Base-by-base conservation (phyloP, 2,113 vertebrate genomes). In the Mormyrus iriodes region DNA sequence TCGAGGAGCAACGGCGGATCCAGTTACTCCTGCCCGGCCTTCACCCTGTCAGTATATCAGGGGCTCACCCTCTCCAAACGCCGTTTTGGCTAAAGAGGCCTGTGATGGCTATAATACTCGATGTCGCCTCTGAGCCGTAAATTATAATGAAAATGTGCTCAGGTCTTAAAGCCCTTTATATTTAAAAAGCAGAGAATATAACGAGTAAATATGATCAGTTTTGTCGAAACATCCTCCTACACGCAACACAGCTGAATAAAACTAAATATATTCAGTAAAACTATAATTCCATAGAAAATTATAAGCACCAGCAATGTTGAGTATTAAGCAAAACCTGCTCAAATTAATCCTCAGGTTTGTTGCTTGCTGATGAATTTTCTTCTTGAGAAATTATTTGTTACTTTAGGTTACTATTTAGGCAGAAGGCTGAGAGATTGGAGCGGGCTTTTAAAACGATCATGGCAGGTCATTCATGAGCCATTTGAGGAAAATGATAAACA, bases 401-500 rank as follows among this genome's bases (percentile, higher is more conserved):
- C 3, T 53, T 53, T n/a, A 21, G 7, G 15, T 82, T 19, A 82
- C 19, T 82, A 46, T 83, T 10, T 10, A 48, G 21, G 21, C 1
- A 27, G 31, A 27, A 13, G 15, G 1, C 12, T 6, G 10, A 46
- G 15, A 87, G 17, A n/a, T 3, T 24, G 24, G 51, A 69, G 44
- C 58, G 2, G 8, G 5, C 35, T 46, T 46, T 65, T 27, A 48
- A 31, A 48, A 13, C 2, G 1, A 0, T 39, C 51, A 51, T 0
- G 27, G 85, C 35, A 31, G 7, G 49, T 24, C 3, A 6, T 86
- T 19, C n/a, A 53, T 2, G 48, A 52, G 24, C 84, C n/a, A 27
- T 85, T 49, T 85, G n/a, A 48, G 84, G 27, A 51, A 51, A 27
- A 44, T 85, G 83, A 85, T 51, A 85, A 85, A 85, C 51, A 85